Percentiles rank a stretch among this genome's conserved stretches.
Conservation (phyloP, 2,797 vertebrate species). For the Columba guinea region DNA sequence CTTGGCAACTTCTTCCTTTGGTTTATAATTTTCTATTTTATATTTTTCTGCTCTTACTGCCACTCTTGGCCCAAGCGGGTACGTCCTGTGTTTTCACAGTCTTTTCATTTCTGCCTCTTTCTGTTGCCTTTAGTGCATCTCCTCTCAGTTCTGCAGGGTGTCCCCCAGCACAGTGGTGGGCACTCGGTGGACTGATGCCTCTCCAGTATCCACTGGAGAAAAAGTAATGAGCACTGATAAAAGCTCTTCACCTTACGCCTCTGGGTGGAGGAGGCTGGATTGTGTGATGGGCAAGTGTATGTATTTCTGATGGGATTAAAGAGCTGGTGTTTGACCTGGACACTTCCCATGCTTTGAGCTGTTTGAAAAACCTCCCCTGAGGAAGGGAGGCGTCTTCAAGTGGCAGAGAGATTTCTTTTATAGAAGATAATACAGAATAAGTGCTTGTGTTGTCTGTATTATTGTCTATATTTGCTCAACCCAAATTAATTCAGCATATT, state of each 20-base stretch:
- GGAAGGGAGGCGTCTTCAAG: constrained; percentile 8
- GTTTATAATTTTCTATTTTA: not conserved
- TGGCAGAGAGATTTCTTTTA: constrained; percentile 5
- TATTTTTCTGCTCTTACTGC: not conserved
- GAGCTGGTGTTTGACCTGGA: constrained; percentile 23
- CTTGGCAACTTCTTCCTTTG: not conserved
- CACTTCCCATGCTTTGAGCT: not conserved
- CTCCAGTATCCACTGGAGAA: not conserved
- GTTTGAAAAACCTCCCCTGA: not conserved
- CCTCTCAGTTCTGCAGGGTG: not conserved
- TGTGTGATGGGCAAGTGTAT: not conserved
- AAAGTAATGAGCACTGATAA: not conserved
- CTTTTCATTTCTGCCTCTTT: not conserved
- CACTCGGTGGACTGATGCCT: not conserved
- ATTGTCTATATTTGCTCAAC: constrained; percentile 26
- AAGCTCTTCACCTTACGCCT: not conserved
- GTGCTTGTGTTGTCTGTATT: constrained; percentile 14
- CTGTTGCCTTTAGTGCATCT: not conserved
- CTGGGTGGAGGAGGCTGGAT: constrained; percentile 6
- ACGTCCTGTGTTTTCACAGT: not conserved
- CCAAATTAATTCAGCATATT: constrained; percentile 44
- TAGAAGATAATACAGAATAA: constrained; percentile 35
- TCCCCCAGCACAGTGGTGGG: not conserved
- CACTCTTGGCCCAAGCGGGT: not conserved
- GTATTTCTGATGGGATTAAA: not conserved